Evolutionary conservation across 2,888 invertebrate genomes (phyloP).

Genomic region (Anorthoa munda): DNA sequence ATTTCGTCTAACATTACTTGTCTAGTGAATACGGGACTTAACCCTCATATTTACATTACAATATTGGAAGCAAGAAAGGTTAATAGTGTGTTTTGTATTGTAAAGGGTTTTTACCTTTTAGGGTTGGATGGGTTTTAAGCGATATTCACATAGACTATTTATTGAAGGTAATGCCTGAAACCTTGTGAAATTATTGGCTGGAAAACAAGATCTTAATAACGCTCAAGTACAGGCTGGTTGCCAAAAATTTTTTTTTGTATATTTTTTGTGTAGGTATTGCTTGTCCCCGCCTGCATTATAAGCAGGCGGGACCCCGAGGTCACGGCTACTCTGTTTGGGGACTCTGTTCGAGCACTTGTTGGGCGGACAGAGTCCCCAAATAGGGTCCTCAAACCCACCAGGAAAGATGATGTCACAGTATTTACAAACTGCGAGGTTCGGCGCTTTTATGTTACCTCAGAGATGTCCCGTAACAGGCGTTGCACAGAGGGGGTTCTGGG

Average conservation of each 20-base stretch:
- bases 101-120: slow-evolving; percentile 46
- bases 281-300: too few relatives aligned
- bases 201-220: slow-evolving; percentile 36
- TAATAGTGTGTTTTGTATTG: slow-evolving; percentile 54
- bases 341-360: too few relatives aligned
- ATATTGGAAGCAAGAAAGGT: slow-evolving; percentile 50
- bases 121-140: slow-evolving; percentile 46
- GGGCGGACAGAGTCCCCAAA: too few relatives aligned
- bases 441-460: too few relatives aligned
- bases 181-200: slow-evolving; percentile 27
- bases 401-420: too few relatives aligned
- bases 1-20: slow-evolving; percentile 10
- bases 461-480: too few relatives aligned
- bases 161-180: slow-evolving; percentile 30
- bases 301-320: too few relatives aligned
- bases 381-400: too few relatives aligned
- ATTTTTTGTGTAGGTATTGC: neutral
- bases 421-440: too few relatives aligned
- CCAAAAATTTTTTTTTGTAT: neutral
- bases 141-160: slow-evolving; percentile 50
- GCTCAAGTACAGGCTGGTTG: neutral
- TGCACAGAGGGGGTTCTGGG: too few relatives aligned
- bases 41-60: slow-evolving; percentile 52
- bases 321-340: too few relatives aligned
- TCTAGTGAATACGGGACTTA: slow-evolving; percentile 26